Conservation (phyloP, 2,113 vertebrate species). For the Bagarius yarrelli region DNA sequence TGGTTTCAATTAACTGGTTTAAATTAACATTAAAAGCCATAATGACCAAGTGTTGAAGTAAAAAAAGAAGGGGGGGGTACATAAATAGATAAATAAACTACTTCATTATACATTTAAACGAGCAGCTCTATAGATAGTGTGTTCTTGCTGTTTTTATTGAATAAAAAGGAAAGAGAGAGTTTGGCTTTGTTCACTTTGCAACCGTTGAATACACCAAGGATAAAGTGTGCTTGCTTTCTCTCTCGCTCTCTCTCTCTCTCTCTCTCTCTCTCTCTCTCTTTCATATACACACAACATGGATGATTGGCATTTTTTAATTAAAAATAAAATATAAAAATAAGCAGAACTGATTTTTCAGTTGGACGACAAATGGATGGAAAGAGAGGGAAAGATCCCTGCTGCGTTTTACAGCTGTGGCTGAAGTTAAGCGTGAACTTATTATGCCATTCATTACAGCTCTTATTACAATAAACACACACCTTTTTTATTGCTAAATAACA, state of each 20-base stretch:
- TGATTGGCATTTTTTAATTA: conserved; percentile 64
- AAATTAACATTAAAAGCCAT: background rate
- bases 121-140: conserved; percentile 22
- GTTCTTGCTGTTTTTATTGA: conserved; percentile 37
- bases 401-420: conserved; percentile 24
- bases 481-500: conserved; percentile 68
- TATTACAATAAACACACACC: conserved; percentile 70
- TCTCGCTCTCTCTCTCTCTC: background rate
- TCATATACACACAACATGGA: conserved; percentile 44
- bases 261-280: background rate
- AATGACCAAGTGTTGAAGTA: background rate
- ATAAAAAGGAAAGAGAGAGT: conserved; percentile 51
- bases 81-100: conserved; percentile 21
- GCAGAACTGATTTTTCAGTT: conserved; percentile 42
- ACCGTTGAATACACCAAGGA: conserved; percentile 35
- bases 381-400: conserved; percentile 61
- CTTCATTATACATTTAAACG: conserved; percentile 39
- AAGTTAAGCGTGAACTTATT: conserved; percentile 58
- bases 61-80: background rate
- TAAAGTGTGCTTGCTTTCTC: conserved; percentile 17
- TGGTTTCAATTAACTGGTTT: background rate
- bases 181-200: conserved; percentile 42
- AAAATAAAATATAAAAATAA: conserved; percentile 25
- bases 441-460: conserved; percentile 68
- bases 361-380: conserved; percentile 60